Conservation (phyloP, 2,113 vertebrate species). For the Takifugu flavidus region DNA sequence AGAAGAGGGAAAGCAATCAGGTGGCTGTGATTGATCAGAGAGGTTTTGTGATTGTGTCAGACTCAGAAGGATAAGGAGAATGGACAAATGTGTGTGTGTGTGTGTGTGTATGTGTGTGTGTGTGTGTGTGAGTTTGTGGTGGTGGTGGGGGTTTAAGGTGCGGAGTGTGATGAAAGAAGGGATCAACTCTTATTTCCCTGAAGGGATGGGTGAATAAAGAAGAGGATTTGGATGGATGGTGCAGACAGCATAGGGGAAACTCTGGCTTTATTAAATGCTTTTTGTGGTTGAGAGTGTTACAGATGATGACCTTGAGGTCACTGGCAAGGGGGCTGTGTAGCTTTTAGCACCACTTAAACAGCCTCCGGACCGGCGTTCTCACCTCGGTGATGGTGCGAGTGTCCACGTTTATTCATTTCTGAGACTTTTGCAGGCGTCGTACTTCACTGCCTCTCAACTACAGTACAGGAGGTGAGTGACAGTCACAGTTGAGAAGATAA, state of each 20-base stretch:
- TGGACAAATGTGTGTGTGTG: constrained; percentile 14
- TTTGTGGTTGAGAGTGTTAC: constrained; percentile 12
- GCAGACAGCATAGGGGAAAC: constrained; percentile 14
- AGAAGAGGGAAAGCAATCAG: not conserved
- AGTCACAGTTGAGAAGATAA: too few species aligned
- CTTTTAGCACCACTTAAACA: too few species aligned
- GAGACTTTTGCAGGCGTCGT: too few species aligned
- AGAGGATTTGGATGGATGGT: constrained; percentile 27
- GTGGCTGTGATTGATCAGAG: constrained; percentile 30
- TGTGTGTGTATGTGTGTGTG: too few species aligned
- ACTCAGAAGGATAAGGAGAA: constrained; percentile 26
- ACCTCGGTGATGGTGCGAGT: too few species aligned
- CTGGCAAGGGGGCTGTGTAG: too few species aligned
- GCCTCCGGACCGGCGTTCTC: too few species aligned
- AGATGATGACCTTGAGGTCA: too few species aligned
- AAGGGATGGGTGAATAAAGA: constrained; percentile 40
- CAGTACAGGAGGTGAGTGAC: too few species aligned
- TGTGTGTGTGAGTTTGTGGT: constrained; percentile 9
- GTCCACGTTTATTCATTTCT: not conserved
- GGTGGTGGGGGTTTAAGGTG: constrained; percentile 8
- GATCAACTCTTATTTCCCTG: constrained; percentile 58
- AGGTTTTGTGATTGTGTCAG: constrained; percentile 31
- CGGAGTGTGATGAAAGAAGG: constrained; percentile 34
- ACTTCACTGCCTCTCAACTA: too few species aligned
- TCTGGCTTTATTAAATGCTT: constrained; percentile 48